phyloP scores from a whole-genome alignment of 2,113 vertebrate species.

The Notothenia rossii region DNA sequence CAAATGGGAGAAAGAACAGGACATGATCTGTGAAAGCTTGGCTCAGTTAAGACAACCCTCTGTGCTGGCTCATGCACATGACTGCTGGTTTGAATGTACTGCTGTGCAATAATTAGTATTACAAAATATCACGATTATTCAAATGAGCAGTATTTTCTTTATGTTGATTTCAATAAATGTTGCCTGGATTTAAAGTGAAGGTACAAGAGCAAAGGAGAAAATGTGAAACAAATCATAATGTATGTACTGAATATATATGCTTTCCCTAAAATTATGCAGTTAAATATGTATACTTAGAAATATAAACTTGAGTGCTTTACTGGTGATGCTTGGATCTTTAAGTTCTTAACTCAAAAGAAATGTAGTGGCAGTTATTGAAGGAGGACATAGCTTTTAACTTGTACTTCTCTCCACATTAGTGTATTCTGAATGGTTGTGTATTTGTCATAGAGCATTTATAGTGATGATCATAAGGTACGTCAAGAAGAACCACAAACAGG shows the following conservation, averaged over 20 bases:
- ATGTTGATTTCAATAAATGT: constrained; percentile 8
- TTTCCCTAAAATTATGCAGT: neutral
- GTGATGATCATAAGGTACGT: constrained; percentile 24
- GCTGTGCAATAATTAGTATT: neutral
- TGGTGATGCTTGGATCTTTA: too few species aligned
- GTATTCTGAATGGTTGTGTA: too few species aligned
- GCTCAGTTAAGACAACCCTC: constrained; percentile 43
- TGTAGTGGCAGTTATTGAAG: too few species aligned
- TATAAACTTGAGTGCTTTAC: too few species aligned
- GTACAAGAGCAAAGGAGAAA: constrained; percentile 5
- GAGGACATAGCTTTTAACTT: too few species aligned
- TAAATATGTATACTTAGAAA: too few species aligned
- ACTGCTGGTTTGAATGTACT: constrained; percentile 21
- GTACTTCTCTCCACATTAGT: too few species aligned
- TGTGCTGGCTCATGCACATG: constrained; percentile 44
- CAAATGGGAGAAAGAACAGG: constrained; percentile 40
- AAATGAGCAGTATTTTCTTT: neutral
- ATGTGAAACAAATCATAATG: neutral
- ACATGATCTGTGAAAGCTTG: constrained; percentile 50
- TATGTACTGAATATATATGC: neutral
- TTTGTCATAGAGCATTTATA: too few species aligned
- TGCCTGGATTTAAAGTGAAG: neutral
- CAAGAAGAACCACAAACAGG: constrained; percentile 47
- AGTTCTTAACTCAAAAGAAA: too few species aligned
- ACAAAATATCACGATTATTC: constrained; percentile 16